These are phyloP conservation scores for Thaumatotibia leucotreta DNA, from an alignment of 1,140 invertebrate genomes.

Conservation along the genomic window DNA sequence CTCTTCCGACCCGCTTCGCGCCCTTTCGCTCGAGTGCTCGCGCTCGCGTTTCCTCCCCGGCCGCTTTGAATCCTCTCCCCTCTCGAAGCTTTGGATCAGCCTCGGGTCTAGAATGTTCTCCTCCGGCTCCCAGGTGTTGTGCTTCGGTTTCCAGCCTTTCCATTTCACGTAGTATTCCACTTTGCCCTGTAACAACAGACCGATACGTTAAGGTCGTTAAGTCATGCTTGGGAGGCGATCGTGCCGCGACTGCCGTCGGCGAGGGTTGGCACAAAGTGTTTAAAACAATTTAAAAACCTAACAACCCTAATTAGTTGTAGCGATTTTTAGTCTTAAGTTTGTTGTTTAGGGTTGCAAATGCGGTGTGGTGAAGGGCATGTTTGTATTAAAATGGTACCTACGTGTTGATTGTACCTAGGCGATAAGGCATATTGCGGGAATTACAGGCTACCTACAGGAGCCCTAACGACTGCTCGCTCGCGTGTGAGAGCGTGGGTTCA, in stretches of 20 bases:
- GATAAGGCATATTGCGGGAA: constrained; percentile 4
- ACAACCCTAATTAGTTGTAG: not conserved
- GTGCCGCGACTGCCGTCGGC: constrained; percentile 46
- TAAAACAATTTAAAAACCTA: not conserved
- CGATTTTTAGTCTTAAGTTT: not conserved
- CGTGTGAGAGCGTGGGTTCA: constrained; percentile 1
- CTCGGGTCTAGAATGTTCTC: constrained; percentile 96
- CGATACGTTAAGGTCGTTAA: constrained; percentile 26
- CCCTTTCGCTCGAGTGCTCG: constrained; percentile 65
- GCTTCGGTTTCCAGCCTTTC: constrained; percentile 97
- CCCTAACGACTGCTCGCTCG: constrained; percentile 1
- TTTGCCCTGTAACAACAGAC: constrained; percentile 85
- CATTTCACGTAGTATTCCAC: constrained; percentile 98
- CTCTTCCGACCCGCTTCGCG: constrained; percentile 77
- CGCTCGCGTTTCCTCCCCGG: constrained; percentile 69
- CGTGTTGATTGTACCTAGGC: constrained; percentile 7
- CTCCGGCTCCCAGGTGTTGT: constrained; percentile 98
- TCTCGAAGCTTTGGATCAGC: constrained; percentile 94
- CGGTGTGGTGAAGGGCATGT: not conserved
- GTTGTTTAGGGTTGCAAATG: not conserved
- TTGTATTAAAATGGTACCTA: not conserved
- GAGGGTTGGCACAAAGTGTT: not conserved
- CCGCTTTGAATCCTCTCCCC: constrained; percentile 65
- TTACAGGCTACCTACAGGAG: constrained; percentile 4
- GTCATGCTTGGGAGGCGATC: constrained; percentile 20